Evolutionary conservation across 2,113 vertebrate species (phyloP).

Genomic region (Prolemur simus): DNA sequence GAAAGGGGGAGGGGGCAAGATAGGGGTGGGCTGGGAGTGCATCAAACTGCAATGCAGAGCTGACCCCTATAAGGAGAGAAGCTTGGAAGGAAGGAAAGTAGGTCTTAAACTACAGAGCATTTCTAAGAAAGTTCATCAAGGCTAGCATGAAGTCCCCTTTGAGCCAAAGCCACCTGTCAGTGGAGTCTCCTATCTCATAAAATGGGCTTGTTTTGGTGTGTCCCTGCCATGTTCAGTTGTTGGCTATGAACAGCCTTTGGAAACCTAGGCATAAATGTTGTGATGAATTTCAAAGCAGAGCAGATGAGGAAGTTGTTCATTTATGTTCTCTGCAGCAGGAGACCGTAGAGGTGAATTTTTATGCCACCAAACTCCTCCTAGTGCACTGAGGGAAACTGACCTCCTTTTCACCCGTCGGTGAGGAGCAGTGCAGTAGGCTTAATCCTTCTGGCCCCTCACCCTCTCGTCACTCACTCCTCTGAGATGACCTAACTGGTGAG

Average conservation of each 20-base stretch:
- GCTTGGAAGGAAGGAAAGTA: not conserved
- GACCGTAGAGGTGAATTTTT: not conserved
- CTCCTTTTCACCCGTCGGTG: no score
- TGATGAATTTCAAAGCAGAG: not conserved
- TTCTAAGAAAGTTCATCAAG: slow-evolving; percentile 2
- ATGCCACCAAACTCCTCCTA: not conserved
- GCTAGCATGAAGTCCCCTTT: not conserved
- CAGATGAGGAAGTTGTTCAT: not conserved
- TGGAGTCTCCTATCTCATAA: not conserved
- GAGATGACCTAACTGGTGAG: not conserved
- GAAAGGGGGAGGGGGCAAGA: not conserved
- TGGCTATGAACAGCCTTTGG: not conserved
- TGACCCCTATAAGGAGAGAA: not conserved
- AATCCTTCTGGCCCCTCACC: not conserved
- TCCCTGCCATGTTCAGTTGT: not conserved
- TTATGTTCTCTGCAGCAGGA: not conserved
- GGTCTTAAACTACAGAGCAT: not conserved
- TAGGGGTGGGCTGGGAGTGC: not conserved
- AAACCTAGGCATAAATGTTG: not conserved
- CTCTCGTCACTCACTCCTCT: not conserved
- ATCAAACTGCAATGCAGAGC: not conserved
- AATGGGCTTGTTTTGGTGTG: not conserved
- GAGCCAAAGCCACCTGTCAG: not conserved
- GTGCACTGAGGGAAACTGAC: not conserved
- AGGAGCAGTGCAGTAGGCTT: not conserved